These are phyloP conservation scores for Penelope pileata DNA, from an alignment of 2,113 vertebrate genomes.

Conservation along the genomic window DNA sequence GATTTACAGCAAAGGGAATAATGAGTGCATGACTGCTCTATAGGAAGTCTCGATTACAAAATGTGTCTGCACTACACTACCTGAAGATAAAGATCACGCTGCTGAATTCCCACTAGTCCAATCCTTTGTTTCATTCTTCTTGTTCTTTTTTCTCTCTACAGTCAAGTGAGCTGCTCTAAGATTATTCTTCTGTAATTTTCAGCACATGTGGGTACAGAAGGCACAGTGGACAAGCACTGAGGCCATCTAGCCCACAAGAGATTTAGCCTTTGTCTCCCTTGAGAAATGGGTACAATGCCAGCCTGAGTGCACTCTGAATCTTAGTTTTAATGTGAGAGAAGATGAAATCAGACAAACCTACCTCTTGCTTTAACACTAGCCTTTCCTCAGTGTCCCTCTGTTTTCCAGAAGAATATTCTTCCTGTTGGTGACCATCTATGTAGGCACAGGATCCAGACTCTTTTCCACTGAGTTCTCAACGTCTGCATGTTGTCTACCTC, in stretches of 20 bases:
- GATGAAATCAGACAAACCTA: conserved; percentile 33
- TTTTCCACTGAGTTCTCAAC: conserved; percentile 1
- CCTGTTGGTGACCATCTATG: conserved; percentile 4
- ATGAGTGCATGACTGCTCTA: neutral
- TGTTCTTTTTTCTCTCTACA: neutral
- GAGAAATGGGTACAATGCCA: neutral
- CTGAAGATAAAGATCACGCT: neutral
- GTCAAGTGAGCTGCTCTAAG: neutral
- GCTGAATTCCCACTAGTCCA: neutral
- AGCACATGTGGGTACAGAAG: neutral
- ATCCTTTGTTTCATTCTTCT: neutral
- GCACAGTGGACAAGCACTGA: neutral
- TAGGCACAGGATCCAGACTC: conserved; percentile 11
- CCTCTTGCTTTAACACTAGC: conserved; percentile 51
- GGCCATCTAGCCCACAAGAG: neutral
- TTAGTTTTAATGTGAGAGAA: conserved; percentile 16
- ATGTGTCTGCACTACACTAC: neutral
- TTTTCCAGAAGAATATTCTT: conserved; percentile 35
- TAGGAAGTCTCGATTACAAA: neutral
- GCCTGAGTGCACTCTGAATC: neutral
- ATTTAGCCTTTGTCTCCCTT: neutral
- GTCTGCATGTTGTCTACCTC: conserved; percentile 18
- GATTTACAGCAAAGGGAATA: neutral
- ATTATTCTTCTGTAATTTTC: neutral
- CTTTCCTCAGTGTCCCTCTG: conserved; percentile 8